These are phyloP conservation scores for Petrolisthes cinctipes DNA, from an alignment of 2,888 invertebrate genomes.

Conservation along the genomic window DNA sequence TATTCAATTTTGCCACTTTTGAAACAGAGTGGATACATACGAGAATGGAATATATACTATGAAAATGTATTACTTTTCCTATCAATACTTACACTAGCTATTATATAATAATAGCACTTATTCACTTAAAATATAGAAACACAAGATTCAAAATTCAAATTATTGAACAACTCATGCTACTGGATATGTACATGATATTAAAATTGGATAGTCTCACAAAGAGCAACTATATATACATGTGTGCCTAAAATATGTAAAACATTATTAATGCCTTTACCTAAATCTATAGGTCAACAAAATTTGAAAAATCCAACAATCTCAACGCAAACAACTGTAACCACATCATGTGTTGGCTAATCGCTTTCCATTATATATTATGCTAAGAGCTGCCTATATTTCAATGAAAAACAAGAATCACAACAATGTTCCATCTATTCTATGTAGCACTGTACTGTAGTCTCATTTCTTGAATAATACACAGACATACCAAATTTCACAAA, in stretches of 20 bases:
- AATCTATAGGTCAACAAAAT: no score
- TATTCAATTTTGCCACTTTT: not conserved
- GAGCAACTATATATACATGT: not conserved
- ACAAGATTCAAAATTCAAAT: slow-evolving; percentile 20
- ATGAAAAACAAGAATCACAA: no score
- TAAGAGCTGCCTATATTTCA: no score
- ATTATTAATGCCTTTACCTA: no score
- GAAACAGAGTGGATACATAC: not conserved
- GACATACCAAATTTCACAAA: no score
- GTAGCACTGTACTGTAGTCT: no score
- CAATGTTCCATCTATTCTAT: no score
- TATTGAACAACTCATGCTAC: slow-evolving; percentile 23
- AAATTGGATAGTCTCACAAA: not conserved
- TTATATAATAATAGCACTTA: slow-evolving; percentile 25
- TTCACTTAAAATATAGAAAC: slow-evolving; percentile 15
- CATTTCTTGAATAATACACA: no score
- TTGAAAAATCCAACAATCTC: no score
- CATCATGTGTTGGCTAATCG: no score
- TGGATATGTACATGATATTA: slow-evolving; percentile 19
- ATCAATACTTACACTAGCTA: slow-evolving; percentile 15
- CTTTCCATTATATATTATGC: no score
- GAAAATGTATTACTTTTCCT: not conserved
- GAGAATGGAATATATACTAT: slow-evolving; percentile 32
- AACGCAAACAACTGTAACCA: no score
- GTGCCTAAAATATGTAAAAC: not conserved